A percentile compares a stretch with the other conserved stretches of the same genome.
Evolutionary conservation across 2,888 invertebrate species (phyloP).

Genomic region (Anaspis maculata): DNA sequence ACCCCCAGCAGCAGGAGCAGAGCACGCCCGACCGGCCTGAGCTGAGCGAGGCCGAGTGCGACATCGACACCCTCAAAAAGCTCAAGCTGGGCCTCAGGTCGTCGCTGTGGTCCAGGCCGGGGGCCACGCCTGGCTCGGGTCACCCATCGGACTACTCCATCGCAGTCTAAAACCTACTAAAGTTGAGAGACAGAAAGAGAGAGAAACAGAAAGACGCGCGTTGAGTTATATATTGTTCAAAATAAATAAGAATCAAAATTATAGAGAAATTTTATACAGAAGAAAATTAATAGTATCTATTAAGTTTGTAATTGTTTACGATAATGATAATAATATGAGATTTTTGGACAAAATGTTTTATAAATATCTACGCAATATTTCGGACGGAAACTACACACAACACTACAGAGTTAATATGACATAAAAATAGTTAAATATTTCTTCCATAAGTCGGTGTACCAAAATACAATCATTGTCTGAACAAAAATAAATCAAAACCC

Average conservation of each 20-base stretch:
- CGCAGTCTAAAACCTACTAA: slow-evolving; percentile 68
- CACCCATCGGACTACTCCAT: slow-evolving; percentile 67
- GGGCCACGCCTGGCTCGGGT: slow-evolving; percentile 34
- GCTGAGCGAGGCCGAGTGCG: slow-evolving; percentile 62
- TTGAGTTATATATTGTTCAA: background rate
- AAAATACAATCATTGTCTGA: slow-evolving; percentile 2
- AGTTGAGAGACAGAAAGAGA: no score
- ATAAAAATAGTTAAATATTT: background rate
- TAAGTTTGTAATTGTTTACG: slow-evolving; percentile 1
- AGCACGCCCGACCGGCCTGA: slow-evolving; percentile 49
- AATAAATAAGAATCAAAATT: slow-evolving; percentile 2
- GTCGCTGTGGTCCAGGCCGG: slow-evolving; percentile 61
- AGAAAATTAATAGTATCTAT: background rate
- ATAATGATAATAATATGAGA: no score
- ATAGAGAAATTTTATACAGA: slow-evolving; percentile 1
- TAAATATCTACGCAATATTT: no score
- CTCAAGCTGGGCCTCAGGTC: slow-evolving; percentile 61
- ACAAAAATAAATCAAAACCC: background rate
- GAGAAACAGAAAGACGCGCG: no score
- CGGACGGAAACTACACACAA: no score
- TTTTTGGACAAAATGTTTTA: slow-evolving; percentile 1
- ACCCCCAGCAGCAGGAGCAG: slow-evolving; percentile 34
- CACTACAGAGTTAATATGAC: no score
- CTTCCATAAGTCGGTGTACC: slow-evolving; percentile 2
- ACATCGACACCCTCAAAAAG: slow-evolving; percentile 66